phyloP scores from a whole-genome alignment of 2,113 vertebrate species.

The Vidua macroura region DNA sequence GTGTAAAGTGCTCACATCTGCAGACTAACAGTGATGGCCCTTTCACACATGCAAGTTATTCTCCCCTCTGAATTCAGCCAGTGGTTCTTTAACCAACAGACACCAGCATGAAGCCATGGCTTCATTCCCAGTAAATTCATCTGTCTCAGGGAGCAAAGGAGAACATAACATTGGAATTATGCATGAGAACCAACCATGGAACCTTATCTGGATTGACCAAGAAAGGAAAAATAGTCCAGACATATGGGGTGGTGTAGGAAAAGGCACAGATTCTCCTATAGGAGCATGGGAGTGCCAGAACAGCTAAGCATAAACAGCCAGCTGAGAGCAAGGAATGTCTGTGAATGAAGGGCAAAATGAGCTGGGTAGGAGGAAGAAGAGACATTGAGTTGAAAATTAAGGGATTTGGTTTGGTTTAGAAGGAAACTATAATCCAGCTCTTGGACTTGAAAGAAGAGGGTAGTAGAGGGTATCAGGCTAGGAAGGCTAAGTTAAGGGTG shows the following conservation, averaged over 20 bases:
- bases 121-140: conserved; percentile 7
- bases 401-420: not conserved
- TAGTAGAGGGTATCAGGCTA: not conserved
- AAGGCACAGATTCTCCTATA: not conserved
- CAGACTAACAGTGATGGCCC: not conserved
- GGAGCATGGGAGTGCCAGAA: not conserved
- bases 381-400: not conserved
- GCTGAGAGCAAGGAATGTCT: not conserved
- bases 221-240: conserved; percentile 7
- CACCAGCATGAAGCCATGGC: conserved; percentile 4
- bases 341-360: conserved; percentile 14
- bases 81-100: not conserved
- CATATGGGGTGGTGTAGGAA: not conserved
- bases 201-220: conserved; percentile 15
- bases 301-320: not conserved
- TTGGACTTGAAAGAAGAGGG: not conserved
- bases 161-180: not conserved
- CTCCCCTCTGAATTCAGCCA: not conserved
- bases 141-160: conserved; percentile 20
- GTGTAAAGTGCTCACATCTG: not conserved
- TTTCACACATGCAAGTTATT: not conserved
- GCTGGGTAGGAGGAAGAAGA: not conserved
- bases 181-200: not conserved
- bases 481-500: not conserved
- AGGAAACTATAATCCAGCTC: not conserved